A percentile compares a stretch with the other conserved stretches of the same genome.
Conservation (phyloP, 2,797 vertebrate species). For the Phrynocephalus vlangalii region DNA sequence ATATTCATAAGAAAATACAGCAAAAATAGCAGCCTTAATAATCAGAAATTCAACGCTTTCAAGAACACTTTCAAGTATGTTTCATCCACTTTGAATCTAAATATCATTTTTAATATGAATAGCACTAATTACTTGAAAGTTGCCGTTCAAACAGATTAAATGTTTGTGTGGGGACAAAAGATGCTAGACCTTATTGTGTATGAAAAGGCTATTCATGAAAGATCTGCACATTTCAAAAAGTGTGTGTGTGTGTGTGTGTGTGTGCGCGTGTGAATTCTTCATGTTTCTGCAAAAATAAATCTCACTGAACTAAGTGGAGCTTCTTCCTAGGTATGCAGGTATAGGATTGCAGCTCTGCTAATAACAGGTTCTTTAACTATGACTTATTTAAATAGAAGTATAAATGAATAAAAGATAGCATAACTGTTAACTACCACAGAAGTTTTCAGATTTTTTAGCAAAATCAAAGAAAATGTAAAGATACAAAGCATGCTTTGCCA, state of each 20-base stretch:
- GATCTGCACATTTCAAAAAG: not conserved
- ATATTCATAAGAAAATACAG: constrained; percentile 42
- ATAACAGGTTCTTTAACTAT: not conserved
- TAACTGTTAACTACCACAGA: not conserved
- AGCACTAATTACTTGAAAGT: constrained; percentile 22
- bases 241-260: not conserved
- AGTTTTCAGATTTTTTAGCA: not conserved
- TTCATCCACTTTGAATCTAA: constrained; percentile 14
- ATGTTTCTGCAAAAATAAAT: not conserved
- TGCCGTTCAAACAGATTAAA: not conserved
- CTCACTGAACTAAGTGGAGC: no score
- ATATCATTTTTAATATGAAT: constrained; percentile 9
- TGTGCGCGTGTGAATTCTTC: not conserved
- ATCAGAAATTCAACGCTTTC: constrained; percentile 26
- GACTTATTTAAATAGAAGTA: not conserved
- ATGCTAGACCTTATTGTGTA: not conserved
- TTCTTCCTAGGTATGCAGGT: not conserved
- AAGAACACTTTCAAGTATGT: not conserved
- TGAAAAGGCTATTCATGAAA: not conserved
- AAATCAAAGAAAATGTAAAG: not conserved
- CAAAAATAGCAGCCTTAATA: constrained; percentile 15
- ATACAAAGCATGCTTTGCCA: not conserved
- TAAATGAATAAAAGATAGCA: not conserved
- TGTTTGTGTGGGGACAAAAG: not conserved
- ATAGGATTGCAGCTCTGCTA: not conserved